Conservation (phyloP, 2,113 vertebrate species). For the Poecilia latipinna region DNA sequence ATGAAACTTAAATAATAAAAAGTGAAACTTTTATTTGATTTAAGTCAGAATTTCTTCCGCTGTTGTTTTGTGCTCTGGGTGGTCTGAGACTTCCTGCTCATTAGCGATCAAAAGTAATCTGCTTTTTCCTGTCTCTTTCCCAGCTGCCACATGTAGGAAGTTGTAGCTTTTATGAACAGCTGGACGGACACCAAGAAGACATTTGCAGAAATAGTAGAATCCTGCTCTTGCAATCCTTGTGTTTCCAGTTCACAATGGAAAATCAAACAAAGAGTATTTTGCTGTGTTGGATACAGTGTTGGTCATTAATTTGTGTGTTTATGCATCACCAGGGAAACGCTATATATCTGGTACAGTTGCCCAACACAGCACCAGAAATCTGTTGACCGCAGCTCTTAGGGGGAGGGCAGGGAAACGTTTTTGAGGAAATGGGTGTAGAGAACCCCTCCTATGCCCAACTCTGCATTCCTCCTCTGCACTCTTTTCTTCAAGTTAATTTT, state of each 20-base stretch:
- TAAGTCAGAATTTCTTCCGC: not conserved
- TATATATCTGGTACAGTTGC: slow-evolving; percentile 58
- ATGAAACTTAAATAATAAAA: not conserved
- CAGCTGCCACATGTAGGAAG: slow-evolving; percentile 4
- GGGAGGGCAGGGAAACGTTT: slow-evolving; percentile 56
- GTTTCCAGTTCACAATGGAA: not conserved
- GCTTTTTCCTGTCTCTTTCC: slow-evolving; percentile 45
- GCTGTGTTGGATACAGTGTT: not conserved
- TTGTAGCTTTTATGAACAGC: slow-evolving; percentile 6
- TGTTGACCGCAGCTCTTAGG: slow-evolving; percentile 48
- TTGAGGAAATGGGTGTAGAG: slow-evolving; percentile 74
- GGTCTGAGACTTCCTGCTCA: slow-evolving; percentile 50
- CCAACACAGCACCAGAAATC: slow-evolving; percentile 9
- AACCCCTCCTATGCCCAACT: slow-evolving; percentile 70
- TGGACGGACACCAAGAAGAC: slow-evolving; percentile 1
- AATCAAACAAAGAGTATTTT: not conserved
- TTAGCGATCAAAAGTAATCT: slow-evolving; percentile 37
- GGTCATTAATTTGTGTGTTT: slow-evolving; percentile 27
- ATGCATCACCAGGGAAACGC: slow-evolving; percentile 30
- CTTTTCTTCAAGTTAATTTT: slow-evolving; percentile 35
- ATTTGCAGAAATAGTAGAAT: not conserved
- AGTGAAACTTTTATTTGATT: not conserved
- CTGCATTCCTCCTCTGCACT: slow-evolving; percentile 64
- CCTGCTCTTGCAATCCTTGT: not conserved
- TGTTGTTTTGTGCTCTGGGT: slow-evolving; percentile 36